Percentiles rank a stretch among this genome's conserved stretches.
Evolutionary conservation across 2,113 vertebrate species (phyloP).

Genomic region (Panurus biarmicus): DNA sequence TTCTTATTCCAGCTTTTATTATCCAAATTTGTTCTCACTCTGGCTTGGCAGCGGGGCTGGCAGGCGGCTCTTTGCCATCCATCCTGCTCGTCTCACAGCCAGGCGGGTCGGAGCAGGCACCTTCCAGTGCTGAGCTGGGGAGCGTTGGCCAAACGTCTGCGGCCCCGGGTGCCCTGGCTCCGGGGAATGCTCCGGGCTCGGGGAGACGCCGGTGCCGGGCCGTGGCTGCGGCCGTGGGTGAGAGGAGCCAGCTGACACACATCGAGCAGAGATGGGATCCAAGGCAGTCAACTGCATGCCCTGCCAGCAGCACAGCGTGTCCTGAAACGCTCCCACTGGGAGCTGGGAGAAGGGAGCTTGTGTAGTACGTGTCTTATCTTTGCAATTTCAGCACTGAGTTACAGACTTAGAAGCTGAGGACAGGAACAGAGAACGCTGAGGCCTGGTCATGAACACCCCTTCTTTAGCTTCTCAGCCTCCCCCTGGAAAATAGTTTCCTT

Average conservation of each 20-base stretch:
- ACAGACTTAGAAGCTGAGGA: background rate
- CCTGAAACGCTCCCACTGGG: background rate
- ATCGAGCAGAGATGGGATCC: accelerated
- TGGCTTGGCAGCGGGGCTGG: conserved; percentile 38
- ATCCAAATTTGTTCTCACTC: conserved; percentile 58
- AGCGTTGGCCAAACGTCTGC: accelerated
- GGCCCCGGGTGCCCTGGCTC: background rate
- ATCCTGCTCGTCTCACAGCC: background rate
- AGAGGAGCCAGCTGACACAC: background rate
- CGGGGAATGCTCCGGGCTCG: background rate
- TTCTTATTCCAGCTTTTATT: conserved; percentile 63
- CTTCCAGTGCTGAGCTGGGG: background rate
- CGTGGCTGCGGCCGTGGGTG: accelerated
- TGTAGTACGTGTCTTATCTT: accelerated
- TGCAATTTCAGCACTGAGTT: background rate
- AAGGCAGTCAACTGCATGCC: background rate
- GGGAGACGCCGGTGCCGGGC: accelerated
- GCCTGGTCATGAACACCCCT: background rate
- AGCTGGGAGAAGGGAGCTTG: background rate
- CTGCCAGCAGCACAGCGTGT: background rate
- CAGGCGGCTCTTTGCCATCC: background rate
- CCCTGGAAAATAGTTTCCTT: background rate
- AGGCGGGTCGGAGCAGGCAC: background rate
- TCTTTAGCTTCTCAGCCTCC: background rate
- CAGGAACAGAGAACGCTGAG: background rate